Evolutionary conservation across 2,113 vertebrate species (phyloP).

Genomic region (Baryphthengus martii): DNA sequence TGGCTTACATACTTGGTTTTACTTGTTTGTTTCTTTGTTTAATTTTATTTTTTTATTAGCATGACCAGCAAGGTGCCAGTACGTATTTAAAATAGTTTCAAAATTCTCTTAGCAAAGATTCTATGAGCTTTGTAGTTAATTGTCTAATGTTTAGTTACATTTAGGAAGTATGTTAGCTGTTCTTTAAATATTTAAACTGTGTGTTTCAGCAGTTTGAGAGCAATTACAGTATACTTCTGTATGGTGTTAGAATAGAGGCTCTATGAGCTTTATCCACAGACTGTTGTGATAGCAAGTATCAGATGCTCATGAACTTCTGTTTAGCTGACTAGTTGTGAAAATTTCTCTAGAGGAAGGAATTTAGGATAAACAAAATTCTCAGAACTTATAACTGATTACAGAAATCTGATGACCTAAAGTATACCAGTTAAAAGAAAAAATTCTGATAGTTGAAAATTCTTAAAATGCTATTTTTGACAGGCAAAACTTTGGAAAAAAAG

Average conservation of each 20-base stretch:
- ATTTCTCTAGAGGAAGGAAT: background rate
- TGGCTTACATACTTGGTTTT: background rate
- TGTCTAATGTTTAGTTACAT: background rate
- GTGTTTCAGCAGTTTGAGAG: background rate
- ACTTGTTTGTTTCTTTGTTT: background rate
- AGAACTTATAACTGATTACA: background rate
- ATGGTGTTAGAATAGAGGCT: background rate
- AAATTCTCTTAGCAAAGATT: background rate
- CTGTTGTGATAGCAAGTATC: background rate
- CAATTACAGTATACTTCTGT: background rate
- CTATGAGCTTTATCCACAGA: background rate
- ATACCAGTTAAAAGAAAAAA: background rate
- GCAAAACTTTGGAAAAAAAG: background rate
- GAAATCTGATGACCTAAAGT: background rate
- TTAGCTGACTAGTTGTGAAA: background rate
- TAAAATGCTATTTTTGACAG: background rate
- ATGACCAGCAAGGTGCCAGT: background rate
- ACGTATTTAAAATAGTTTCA: background rate
- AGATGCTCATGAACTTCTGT: background rate
- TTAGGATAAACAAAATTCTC: background rate
- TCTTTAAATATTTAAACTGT: background rate
- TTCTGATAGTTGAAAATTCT: background rate
- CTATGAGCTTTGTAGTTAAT: background rate
- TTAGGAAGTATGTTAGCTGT: background rate
- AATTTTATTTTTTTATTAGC: background rate